These are phyloP conservation scores for Falco berigora DNA, from an alignment of 2,797 vertebrate genomes.

Conservation along the genomic window DNA sequence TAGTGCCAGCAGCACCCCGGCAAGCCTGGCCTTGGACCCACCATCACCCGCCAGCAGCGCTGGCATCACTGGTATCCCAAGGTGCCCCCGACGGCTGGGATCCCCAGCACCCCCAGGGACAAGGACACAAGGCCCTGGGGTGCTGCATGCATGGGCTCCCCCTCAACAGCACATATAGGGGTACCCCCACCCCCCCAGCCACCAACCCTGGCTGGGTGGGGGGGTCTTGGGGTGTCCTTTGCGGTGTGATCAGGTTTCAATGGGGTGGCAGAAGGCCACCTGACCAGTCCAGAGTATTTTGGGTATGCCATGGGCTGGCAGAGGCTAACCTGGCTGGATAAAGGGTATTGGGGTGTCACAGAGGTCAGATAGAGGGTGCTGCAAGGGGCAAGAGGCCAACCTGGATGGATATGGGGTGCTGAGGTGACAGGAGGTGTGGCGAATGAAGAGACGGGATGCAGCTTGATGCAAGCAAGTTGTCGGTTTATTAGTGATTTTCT, in stretches of 20 bases:
- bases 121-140: neutral
- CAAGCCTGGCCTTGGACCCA: neutral
- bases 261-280: neutral
- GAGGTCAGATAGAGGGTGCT: neutral
- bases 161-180: neutral
- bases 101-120: rapidly evolving
- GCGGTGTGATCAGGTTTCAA: rapidly evolving
- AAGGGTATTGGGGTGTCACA: rapidly evolving
- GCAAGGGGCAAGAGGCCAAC: neutral
- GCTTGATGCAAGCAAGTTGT: no score
- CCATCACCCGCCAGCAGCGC: neutral
- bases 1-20: neutral
- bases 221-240: neutral
- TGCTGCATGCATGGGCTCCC: neutral
- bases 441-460: no score
- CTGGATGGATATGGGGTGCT: neutral
- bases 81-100: rapidly evolving
- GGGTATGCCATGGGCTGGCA: neutral
- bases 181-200: neutral
- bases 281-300: neutral
- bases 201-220: neutral
- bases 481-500: no score
- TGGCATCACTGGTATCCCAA: rapidly evolving
- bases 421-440: neutral
- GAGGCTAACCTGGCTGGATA: neutral